These are phyloP conservation scores for Rhabdomys dilectus DNA, from an alignment of 2,113 vertebrate genomes.

Conservation along the genomic window DNA sequence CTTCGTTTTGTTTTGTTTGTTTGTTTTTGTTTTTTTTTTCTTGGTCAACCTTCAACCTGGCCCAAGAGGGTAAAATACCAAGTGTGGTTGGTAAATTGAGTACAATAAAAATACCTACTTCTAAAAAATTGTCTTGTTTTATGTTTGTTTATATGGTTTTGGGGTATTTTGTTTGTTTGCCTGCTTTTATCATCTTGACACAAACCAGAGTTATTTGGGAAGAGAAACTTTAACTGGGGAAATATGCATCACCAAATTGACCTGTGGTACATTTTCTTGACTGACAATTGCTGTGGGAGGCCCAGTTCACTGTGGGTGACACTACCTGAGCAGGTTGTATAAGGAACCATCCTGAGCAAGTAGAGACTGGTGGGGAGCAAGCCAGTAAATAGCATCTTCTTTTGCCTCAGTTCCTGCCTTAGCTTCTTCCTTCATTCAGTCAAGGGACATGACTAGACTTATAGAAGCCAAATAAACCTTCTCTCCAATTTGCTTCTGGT, in stretches of 20 bases:
- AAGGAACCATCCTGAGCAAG: neutral
- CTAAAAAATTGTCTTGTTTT: neutral
- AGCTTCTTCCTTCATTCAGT: neutral
- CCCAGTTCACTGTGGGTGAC: neutral
- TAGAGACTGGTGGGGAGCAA: neutral
- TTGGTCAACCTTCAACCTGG: neutral
- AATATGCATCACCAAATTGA: neutral
- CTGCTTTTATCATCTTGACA: neutral
- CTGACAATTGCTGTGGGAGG: neutral
- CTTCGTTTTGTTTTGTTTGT: neutral
- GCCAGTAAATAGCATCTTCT: neutral
- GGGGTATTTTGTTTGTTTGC: neutral
- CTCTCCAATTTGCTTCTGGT: neutral
- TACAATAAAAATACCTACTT: conserved; percentile 19
- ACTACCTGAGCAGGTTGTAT: neutral
- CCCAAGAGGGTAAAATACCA: neutral
- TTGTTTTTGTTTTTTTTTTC: neutral
- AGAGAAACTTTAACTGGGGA: neutral
- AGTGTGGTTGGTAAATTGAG: neutral
- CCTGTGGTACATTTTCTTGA: neutral
- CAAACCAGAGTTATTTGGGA: neutral
- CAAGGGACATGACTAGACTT: neutral
- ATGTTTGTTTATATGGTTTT: neutral
- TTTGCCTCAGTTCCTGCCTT: neutral
- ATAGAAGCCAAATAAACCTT: neutral